phyloP scores from a whole-genome alignment of 2,113 vertebrate species.

The Paradisaea rubra region DNA sequence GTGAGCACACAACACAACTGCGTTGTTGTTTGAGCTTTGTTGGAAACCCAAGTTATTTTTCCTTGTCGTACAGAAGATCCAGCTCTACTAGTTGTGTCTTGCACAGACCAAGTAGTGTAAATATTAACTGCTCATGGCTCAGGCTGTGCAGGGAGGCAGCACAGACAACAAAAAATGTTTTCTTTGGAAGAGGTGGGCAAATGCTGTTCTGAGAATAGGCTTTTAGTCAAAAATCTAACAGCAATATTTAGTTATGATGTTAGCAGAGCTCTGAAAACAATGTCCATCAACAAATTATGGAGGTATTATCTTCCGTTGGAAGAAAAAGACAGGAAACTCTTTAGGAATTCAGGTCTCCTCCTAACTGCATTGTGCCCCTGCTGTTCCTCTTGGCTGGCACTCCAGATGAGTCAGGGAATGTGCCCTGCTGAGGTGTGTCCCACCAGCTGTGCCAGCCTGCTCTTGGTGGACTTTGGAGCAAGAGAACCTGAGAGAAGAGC shows the following conservation, averaged over 20 bases:
- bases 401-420: fast-evolving
- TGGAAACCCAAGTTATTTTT: not conserved
- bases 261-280: not conserved
- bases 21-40: not conserved
- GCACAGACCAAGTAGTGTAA: not conserved
- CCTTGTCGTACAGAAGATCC: not conserved
- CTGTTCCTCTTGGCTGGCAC: not conserved
- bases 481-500: not conserved
- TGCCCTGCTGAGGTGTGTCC: not conserved
- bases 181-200: not conserved
- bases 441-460: not conserved
- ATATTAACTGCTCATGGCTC: not conserved
- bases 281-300: not conserved
- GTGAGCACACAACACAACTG: not conserved
- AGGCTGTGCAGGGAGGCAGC: not conserved
- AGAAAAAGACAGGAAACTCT: not conserved
- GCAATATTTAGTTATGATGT: not conserved
- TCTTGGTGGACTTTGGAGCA: not conserved
- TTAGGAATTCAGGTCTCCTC: not conserved
- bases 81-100: not conserved
- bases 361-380: not conserved
- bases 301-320: not conserved
- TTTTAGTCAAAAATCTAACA: not conserved
- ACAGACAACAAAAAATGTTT: not conserved
- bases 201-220: not conserved